A percentile compares a stretch with the other conserved stretches of the same genome.
Evolutionary conservation across 2,113 vertebrate genomes (phyloP).

Genomic region (Eretmochelys imbricata): DNA sequence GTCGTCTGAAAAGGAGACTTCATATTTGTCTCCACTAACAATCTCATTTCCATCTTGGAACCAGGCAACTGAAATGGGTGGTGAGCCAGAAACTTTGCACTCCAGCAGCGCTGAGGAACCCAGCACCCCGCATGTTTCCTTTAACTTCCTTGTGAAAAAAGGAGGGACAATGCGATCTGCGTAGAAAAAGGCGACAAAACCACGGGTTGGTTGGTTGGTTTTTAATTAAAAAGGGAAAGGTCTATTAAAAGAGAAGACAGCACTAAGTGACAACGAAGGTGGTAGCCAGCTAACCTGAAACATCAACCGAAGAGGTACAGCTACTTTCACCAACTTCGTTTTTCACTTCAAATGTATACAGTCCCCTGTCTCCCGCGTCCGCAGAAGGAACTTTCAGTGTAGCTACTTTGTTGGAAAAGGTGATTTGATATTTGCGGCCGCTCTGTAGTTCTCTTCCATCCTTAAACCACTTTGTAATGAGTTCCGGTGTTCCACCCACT

Average conservation of each 20-base stretch:
- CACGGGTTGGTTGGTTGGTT: background rate
- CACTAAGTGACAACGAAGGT: slow-evolving; percentile 2
- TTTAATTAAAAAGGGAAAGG: background rate
- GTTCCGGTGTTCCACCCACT: slow-evolving; percentile 92
- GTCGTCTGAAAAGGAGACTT: slow-evolving; percentile 90
- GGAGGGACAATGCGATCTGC: slow-evolving; percentile 94
- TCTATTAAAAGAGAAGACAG: fast-evolving
- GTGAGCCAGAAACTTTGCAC: slow-evolving; percentile 93
- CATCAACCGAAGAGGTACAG: slow-evolving; percentile 90
- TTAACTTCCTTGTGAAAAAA: slow-evolving; percentile 92
- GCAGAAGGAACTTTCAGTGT: slow-evolving; percentile 91
- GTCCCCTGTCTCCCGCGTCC: slow-evolving; percentile 89
- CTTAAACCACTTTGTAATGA: slow-evolving; percentile 94
- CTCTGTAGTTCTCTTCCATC: slow-evolving; percentile 90
- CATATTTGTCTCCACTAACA: slow-evolving; percentile 88
- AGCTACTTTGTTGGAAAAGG: slow-evolving; percentile 88
- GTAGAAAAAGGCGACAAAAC: slow-evolving; percentile 54
- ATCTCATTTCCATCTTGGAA: slow-evolving; percentile 91
- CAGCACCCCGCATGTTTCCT: slow-evolving; percentile 84
- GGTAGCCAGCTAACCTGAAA: slow-evolving; percentile 87
- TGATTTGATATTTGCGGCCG: slow-evolving; percentile 93
- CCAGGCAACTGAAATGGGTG: slow-evolving; percentile 92
- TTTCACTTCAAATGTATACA: slow-evolving; percentile 93
- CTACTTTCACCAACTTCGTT: slow-evolving; percentile 96
- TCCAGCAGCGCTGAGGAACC: slow-evolving; percentile 87